These are phyloP conservation scores for Littorina saxatilis DNA, from an alignment of 1,140 invertebrate genomes.

Conservation along the genomic window DNA sequence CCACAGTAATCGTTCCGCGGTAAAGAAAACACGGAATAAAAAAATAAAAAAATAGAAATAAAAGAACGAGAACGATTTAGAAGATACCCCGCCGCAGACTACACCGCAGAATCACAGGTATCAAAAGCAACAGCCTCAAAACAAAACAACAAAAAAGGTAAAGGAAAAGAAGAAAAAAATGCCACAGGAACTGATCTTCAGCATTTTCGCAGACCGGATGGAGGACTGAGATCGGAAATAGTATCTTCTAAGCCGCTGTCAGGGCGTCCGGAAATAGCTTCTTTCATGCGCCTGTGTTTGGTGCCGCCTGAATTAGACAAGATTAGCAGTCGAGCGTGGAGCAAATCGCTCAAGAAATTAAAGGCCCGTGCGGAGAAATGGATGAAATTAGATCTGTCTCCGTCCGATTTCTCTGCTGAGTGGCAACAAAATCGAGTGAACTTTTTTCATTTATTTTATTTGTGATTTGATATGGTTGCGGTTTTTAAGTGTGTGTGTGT, in stretches of 20 bases:
- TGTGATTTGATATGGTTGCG: too few relatives aligned
- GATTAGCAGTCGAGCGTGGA: constrained; percentile 17
- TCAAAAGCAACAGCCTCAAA: too few relatives aligned
- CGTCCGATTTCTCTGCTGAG: constrained; percentile 3
- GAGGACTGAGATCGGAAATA: constrained; percentile 21
- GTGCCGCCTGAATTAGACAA: constrained; percentile 6
- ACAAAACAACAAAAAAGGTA: too few relatives aligned
- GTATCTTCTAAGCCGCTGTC: constrained; percentile 17
- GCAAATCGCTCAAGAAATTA: not conserved
- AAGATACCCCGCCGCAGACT: too few relatives aligned
- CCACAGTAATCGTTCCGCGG: too few relatives aligned
- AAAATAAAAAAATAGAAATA: too few relatives aligned
- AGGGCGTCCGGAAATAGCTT: not conserved
- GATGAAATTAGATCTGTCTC: constrained; percentile 32
- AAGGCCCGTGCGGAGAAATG: constrained; percentile 3
- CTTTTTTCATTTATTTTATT: too few relatives aligned
- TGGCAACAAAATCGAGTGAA: too few relatives aligned
- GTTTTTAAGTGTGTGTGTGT: too few relatives aligned
- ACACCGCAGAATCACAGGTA: too few relatives aligned
- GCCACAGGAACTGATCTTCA: not conserved
- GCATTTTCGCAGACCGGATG: constrained; percentile 10
- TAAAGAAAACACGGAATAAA: too few relatives aligned
- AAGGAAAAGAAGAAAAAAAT: not conserved
- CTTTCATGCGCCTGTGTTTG: not conserved
- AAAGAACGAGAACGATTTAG: too few relatives aligned